A percentile compares a stretch with the other conserved stretches of the same genome.
These are phyloP conservation scores for Calonectris borealis DNA, from an alignment of 2,113 vertebrate species.

Conservation along the genomic window DNA sequence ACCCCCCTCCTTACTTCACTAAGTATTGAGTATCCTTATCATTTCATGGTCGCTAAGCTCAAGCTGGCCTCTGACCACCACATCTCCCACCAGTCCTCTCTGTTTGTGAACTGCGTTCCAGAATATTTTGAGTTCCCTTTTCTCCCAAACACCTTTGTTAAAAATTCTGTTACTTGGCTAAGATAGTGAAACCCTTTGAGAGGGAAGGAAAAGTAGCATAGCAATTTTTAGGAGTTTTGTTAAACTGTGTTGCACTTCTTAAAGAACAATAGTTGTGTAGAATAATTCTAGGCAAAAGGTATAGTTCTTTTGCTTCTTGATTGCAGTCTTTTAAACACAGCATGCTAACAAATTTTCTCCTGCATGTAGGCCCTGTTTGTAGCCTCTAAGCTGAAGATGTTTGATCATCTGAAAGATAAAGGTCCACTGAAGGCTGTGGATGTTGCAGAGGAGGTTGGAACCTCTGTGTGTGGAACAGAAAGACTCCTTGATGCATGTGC, in stretches of 20 bases:
- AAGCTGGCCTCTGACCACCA: too few species aligned
- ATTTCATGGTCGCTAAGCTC: too few species aligned
- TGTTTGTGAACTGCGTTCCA: background rate
- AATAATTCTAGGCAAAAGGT: background rate
- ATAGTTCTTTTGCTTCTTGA: background rate
- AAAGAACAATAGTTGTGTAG: background rate
- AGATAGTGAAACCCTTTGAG: background rate
- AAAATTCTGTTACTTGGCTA: background rate
- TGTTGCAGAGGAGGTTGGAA: conserved; percentile 70
- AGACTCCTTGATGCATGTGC: conserved; percentile 84
- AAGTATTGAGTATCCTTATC: too few species aligned
- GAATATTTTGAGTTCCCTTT: background rate
- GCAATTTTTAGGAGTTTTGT: background rate
- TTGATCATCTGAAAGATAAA: conserved; percentile 79
- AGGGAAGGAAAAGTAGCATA: background rate
- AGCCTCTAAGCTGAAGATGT: conserved; percentile 83
- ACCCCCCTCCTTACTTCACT: too few species aligned
- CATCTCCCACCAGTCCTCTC: too few species aligned
- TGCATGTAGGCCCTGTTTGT: conserved; percentile 81
- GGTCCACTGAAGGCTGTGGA: conserved; percentile 66
- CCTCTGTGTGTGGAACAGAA: conserved; percentile 75
- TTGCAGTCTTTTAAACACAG: background rate
- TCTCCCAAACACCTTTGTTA: background rate
- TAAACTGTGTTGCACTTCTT: background rate
- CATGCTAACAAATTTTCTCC: background rate